These are phyloP conservation scores for Naso thynnoides DNA, from an alignment of 2,797 vertebrate genomes.

Conservation along the genomic window DNA sequence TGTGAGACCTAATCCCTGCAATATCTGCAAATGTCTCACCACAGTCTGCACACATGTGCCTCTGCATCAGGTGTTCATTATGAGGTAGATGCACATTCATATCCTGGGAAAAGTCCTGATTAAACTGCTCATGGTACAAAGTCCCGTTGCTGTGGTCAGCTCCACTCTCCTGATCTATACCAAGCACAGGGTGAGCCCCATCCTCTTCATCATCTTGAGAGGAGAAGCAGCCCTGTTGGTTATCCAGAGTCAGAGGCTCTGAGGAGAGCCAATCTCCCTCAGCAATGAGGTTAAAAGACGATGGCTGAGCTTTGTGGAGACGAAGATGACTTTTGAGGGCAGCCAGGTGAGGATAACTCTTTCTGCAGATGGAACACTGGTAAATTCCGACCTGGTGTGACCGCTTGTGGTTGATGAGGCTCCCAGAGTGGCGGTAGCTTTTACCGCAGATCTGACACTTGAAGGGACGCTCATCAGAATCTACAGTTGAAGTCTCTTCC, in stretches of 20 bases:
- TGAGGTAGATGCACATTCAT: conserved; percentile 80
- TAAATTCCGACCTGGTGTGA: conserved; percentile 93
- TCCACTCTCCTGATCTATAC: conserved; percentile 68
- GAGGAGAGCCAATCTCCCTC: conserved; percentile 85
- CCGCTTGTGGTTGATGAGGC: conserved; percentile 93
- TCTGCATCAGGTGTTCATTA: conserved; percentile 77
- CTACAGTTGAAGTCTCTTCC: conserved; percentile 63
- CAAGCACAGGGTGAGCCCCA: conserved; percentile 40
- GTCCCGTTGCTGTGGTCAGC: conserved; percentile 49
- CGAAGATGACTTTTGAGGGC: conserved; percentile 93
- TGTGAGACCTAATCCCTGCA: conserved; percentile 84
- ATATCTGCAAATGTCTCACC: conserved; percentile 85
- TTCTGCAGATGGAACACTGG: conserved; percentile 90
- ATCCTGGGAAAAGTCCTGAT: conserved; percentile 74
- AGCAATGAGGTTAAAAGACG: conserved; percentile 64
- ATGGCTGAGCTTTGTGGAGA: conserved; percentile 86
- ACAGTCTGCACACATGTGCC: conserved; percentile 89
- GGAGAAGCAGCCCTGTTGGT: conserved; percentile 74
- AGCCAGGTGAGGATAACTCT: conserved; percentile 90
- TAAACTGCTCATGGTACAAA: conserved; percentile 73
- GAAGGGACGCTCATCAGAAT: conserved; percentile 86
- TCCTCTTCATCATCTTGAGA: conserved; percentile 65
- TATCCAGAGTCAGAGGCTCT: conserved; percentile 82
- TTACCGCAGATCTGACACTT: conserved; percentile 90
- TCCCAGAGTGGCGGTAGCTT: conserved; percentile 93